Evolutionary conservation across 2,113 vertebrate species (phyloP).

Genomic region (Centrocercus urophasianus): DNA sequence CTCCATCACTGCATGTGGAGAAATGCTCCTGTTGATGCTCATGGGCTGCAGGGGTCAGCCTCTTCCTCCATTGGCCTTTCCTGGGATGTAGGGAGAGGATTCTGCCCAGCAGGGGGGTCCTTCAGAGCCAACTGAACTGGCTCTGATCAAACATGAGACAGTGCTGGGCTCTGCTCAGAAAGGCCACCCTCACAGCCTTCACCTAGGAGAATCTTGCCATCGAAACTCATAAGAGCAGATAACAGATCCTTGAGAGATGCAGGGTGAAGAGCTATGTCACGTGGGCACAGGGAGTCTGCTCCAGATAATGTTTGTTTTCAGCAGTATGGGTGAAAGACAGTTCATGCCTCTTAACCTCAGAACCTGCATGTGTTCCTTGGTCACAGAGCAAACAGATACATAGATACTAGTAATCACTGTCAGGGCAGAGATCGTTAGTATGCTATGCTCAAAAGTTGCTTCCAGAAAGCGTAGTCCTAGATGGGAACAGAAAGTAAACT

Average conservation of each 20-base stretch:
- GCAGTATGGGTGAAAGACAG: accelerated
- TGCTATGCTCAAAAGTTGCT: accelerated
- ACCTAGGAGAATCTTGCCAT: too few relatives aligned
- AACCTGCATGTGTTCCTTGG: neutral
- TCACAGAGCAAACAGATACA: neutral
- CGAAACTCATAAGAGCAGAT: neutral
- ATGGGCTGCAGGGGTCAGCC: neutral
- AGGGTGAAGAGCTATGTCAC: accelerated
- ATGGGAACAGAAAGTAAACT: neutral
- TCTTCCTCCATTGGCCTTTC: neutral
- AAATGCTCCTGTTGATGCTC: too few relatives aligned
- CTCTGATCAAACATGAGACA: too few relatives aligned
- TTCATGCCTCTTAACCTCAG: neutral
- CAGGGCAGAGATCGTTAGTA: neutral
- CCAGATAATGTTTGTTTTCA: neutral
- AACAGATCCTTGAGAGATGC: neutral
- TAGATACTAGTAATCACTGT: neutral
- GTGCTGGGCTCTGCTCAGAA: too few relatives aligned
- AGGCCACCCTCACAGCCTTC: too few relatives aligned
- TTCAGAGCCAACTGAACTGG: too few relatives aligned
- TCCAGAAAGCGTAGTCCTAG: neutral
- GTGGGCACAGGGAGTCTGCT: accelerated
- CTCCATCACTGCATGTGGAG: too few relatives aligned
- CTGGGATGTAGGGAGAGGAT: too few relatives aligned
- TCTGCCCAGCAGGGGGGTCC: too few relatives aligned